These are phyloP conservation scores for Sebastes wilsoni DNA, from an alignment of 2,797 vertebrate genomes.

Conservation along the genomic window DNA sequence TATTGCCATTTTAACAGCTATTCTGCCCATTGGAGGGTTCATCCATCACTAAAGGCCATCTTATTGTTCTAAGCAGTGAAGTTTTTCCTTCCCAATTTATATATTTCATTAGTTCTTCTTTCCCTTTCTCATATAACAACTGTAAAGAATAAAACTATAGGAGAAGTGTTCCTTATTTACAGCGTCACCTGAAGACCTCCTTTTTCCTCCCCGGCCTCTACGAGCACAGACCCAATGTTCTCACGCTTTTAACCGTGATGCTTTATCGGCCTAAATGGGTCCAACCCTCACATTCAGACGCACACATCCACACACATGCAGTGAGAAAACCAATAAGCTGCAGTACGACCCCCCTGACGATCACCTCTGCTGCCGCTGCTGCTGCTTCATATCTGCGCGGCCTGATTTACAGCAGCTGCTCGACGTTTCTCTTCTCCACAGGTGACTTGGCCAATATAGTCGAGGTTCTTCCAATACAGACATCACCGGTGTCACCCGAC, in stretches of 20 bases:
- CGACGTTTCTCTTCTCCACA: constrained; percentile 50
- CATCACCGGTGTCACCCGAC: constrained; percentile 24
- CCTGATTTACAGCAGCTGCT: constrained; percentile 60
- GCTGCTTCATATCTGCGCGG: constrained; percentile 33
- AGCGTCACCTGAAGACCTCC: neutral
- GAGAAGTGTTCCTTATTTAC: neutral
- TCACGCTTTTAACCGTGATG: neutral
- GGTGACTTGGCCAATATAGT: constrained; percentile 41
- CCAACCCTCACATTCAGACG: neutral
- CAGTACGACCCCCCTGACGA: constrained; percentile 36
- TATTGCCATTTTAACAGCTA: neutral
- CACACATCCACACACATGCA: constrained; percentile 1
- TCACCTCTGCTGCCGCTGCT: constrained; percentile 11
- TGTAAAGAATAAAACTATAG: neutral
- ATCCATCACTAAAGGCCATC: neutral
- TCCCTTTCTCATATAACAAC: neutral
- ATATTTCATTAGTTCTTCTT: constrained; percentile 43
- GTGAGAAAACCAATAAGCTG: constrained; percentile 61
- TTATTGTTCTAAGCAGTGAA: neutral
- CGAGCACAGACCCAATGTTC: neutral
- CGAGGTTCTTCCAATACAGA: constrained; percentile 16
- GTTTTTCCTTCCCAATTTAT: constrained; percentile 13
- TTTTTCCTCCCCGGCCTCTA: neutral
- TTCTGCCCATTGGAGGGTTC: neutral
- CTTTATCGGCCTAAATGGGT: constrained; percentile 10